A percentile compares a stretch with the other conserved stretches of the same genome.
Evolutionary conservation across 2,113 vertebrate species (phyloP).

Genomic region (Salvelinus sp.): DNA sequence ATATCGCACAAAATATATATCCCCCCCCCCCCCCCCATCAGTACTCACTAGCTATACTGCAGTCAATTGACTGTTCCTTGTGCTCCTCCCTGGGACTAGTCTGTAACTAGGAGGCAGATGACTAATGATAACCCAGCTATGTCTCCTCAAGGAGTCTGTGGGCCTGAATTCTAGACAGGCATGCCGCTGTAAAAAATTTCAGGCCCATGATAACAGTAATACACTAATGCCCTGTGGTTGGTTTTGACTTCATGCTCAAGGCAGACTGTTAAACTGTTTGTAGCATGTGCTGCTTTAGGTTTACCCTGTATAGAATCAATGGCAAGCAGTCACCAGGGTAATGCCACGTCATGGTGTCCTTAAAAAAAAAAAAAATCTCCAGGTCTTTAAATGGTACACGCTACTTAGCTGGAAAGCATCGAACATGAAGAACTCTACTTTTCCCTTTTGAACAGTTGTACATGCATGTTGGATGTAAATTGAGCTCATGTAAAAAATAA

Average conservation of each 20-base stretch:
- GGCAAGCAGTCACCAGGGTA: neutral
- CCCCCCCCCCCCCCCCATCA: neutral
- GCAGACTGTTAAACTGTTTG: conserved; percentile 8
- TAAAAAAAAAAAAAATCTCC: neutral
- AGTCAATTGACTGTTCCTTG: too few relatives aligned
- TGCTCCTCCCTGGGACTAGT: too few relatives aligned
- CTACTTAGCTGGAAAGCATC: neutral
- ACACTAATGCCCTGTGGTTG: neutral
- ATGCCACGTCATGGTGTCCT: neutral
- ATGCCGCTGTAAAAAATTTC: neutral
- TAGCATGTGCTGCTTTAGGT: neutral
- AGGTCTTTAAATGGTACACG: neutral
- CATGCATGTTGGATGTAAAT: too few relatives aligned
- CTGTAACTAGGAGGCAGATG: neutral
- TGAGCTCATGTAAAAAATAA: too few relatives aligned
- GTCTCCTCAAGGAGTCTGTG: neutral
- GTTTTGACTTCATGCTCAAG: neutral
- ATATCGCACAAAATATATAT: too few relatives aligned
- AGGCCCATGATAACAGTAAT: neutral
- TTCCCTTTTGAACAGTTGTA: too few relatives aligned
- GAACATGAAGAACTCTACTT: too few relatives aligned
- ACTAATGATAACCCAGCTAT: neutral
- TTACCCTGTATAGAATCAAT: neutral
- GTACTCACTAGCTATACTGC: neutral
- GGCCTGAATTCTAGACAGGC: neutral